Evolutionary conservation across 1,140 invertebrate genomes (phyloP), one percentile per base, ranked within the genome.

Genomic region (Trachymyrmex cornetzi): DNA sequence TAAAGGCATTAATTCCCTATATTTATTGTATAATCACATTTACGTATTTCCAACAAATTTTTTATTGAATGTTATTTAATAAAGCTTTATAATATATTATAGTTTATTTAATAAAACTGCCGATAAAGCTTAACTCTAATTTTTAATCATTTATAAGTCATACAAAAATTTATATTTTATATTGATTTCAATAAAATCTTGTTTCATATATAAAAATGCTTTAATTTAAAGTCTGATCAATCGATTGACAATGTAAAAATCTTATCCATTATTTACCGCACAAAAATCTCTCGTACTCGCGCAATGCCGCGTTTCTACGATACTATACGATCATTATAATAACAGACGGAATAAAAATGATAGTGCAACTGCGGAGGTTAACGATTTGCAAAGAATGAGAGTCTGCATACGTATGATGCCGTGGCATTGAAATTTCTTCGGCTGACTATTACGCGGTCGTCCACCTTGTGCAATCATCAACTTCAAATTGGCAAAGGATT

Each of bases 371-470:
- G 57, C 19, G 50, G 16, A 71, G 79, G 79, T 81, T 71, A 71
- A 71, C 64, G 66, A 81, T 81, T 81, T 57, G 64, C 66, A 22
- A 81, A n/a, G 48, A 69, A 66, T 81, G 57, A 38, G 34, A 48
- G 12, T 81, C 44, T 66, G 61, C 64, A 34, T 38, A 66, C 27
- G 24, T 34, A 7, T 30, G 1, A 81, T 22, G 64, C 5, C 22
- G 24, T 48, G 22, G 48, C 64, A 81, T 71, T 81, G 50, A 71
- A 81, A 71, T 81, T 81, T 81, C 79, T 71, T 19, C 50, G 66
- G 71, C 30, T 57, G 64, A 81, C 79, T 81, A 81, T 81, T 81
- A 81, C 22, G 64, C 77, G 79, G 79, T 81, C 79, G 22, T 81
- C 79, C 30, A 81, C 64, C 79, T 57, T n/a, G 34, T 38, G 34